Percentiles rank a stretch among this genome's conserved stretches.
Conservation (phyloP, 2,888 invertebrate genomes). For the Metallyticus violacea region DNA sequence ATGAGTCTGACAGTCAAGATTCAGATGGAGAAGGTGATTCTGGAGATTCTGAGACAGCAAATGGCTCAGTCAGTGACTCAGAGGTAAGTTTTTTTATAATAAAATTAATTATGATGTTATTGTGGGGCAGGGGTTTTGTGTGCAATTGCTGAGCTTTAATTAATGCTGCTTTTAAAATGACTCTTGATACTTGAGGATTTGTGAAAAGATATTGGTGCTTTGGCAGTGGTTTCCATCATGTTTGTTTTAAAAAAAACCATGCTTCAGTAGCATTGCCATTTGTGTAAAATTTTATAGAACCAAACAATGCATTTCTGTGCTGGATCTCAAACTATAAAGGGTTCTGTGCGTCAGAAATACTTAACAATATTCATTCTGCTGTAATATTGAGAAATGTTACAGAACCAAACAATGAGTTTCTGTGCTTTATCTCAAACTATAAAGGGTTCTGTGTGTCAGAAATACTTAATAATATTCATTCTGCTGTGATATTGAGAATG, state of each 20-base stretch:
- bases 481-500: no score
- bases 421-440: no score
- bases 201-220: neutral
- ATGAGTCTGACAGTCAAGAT: constrained; percentile 52
- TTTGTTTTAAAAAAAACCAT: neutral
- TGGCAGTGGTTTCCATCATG: neutral
- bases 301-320: no score
- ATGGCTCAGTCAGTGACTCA: constrained; percentile 36
- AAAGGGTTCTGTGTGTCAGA: no score
- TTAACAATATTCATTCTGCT: no score
- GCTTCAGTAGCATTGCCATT: neutral
- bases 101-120: neutral
- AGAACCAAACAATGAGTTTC: no score
- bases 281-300: neutral
- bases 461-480: no score
- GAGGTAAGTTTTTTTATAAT: constrained; percentile 24
- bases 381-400: no score
- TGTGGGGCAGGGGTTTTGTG: neutral
- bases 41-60: constrained; percentile 51
- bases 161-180: neutral
- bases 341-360: no score
- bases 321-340: no score
- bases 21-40: constrained; percentile 25
- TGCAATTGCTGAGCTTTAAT: neutral
- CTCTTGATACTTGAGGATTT: neutral